Base-by-base conservation (phyloP, 2,113 vertebrate species). In the Poecilia latipinna region DNA sequence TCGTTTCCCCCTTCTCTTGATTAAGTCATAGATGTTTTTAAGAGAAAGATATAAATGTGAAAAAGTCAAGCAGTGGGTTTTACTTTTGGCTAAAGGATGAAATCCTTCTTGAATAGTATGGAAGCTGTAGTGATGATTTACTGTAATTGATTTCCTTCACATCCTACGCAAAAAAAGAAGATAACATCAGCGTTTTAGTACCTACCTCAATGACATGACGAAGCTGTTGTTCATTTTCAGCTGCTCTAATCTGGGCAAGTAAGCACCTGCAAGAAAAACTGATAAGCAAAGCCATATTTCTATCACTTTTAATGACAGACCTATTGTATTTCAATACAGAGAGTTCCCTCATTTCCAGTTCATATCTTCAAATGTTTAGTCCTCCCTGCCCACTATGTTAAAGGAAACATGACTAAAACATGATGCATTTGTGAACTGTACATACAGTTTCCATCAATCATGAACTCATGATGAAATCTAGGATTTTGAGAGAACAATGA, bases 211-310 rank as follows among this genome's bases (percentile, higher is more conserved):
- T 78, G 97, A 98, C 65, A 80, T 67, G 68, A 99, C 95, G 72
- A 93, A 73, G 84, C 98, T 99, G 90, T 96, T 96, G 73, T 96
- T 98, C 93, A 99, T 57, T 94, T 96, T 98, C 90, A 99, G 92
- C 33, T 96, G 93, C 82, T 88, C 90, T 87, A 99, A 95, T 66
- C 89, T 96, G 76, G 98, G 97, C 83, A 99, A 94, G 93, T 95
- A 94, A 75, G 89, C 70, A 91, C 97, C 98, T 99, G 82, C 13
- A 87, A 90, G 67, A 88, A 26, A 26, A 88, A 33, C 28, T 86
- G 74, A 91, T 32, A 78, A 87, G 26, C 31, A 26, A 83, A 88
- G 35, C 24, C 1, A 75, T 60, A 29, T 48, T 33, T 70, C 4
- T 68, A 48, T 54, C 24, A 63, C 29, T 65, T 39, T 10, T 17